phyloP scores from a whole-genome alignment of 2,888 invertebrate genomes.

The Digitonthophagus gazella region DNA sequence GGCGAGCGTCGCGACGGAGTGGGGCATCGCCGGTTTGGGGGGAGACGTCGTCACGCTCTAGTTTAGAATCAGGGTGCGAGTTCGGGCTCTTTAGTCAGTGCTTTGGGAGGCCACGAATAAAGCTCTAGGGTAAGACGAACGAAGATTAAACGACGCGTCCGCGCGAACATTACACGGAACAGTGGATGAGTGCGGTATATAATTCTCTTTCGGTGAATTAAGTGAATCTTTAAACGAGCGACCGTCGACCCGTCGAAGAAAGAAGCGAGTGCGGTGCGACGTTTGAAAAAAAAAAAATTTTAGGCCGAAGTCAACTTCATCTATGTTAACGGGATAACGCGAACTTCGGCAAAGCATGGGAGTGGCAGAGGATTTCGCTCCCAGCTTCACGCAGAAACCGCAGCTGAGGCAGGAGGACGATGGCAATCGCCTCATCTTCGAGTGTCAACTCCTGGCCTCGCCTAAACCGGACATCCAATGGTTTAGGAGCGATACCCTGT shows the following conservation, averaged over 20 bases:
- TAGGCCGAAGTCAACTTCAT: conserved; percentile 49
- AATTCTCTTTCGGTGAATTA: conserved; percentile 37
- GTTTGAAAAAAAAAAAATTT: conserved; percentile 26
- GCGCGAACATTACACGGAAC: conserved; percentile 39
- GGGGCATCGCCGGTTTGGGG: conserved; percentile 35
- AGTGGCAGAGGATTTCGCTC: conserved; percentile 92
- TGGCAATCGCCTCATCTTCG: conserved; percentile 91
- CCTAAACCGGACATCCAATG: conserved; percentile 91
- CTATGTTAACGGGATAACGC: conserved; percentile 47
- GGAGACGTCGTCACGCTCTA: conserved; percentile 45
- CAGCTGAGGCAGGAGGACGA: conserved; percentile 95
- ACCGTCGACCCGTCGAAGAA: conserved; percentile 46
- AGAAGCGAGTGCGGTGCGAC: conserved; percentile 33
- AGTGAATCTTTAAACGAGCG: conserved; percentile 42
- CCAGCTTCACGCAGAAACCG: conserved; percentile 98
- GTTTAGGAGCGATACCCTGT: conserved; percentile 85
- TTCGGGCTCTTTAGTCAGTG: conserved; percentile 50
- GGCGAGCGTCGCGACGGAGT: conserved; percentile 31
- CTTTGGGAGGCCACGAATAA: conserved; percentile 52
- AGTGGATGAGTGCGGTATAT: conserved; percentile 8
- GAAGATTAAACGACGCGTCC: conserved; percentile 49
- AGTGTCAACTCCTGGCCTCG: conserved; percentile 83
- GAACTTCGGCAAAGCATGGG: conserved; percentile 60
- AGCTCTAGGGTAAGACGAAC: conserved; percentile 52
- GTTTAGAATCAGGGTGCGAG: conserved; percentile 49